Evolutionary conservation across 2,888 invertebrate species (phyloP), one percentile per base, ranked within the genome.

Genomic region (Gastrophysa polygoni): DNA sequence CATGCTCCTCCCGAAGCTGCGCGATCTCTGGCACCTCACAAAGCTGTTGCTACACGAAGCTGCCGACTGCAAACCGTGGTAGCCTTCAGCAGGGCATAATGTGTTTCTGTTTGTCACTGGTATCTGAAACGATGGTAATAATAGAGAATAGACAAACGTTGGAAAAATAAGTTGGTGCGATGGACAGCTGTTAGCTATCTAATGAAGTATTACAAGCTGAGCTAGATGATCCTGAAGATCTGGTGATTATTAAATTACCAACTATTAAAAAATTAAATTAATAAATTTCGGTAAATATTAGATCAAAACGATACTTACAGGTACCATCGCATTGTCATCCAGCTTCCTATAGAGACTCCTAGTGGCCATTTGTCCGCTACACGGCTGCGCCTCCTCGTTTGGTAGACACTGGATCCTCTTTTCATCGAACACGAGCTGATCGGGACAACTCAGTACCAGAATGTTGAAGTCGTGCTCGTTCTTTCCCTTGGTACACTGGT

Each of bases 361-460:
- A 68, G 83, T 82, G 2, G 87, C 85, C 66, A 84, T 85, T 75
- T 85, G 78, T 11, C 87, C 87, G 10, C 81, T 77, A 72, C 90
- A 90, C 67, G 85, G 81, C 66, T 85, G 82, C 44, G 86, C 85
- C 72, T 87, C 84, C 48, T 83, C 81, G 74, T 88, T 88, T 46
- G 88, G 86, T 47, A 90, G 83, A 78, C 93, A 94, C 74, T 92
- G 88, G 55, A 88, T 86, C 75, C 88, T 85, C 62, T 83, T 82
- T 74, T 92, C 89, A 73, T 92, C 91, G 73, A 88, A 94, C 55
- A 92, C 86, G 0, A 91, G 91, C 61, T 88, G 88, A 68, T 89
- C 88, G 10, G 92, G 92, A 79, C 93, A 94, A 68, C 88, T 88
- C 70, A 93, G 86, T 7, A 88, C 85, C 1, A 91, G 85, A 64